These are phyloP conservation scores for Chloropsis hardwickii DNA, from an alignment of 2,113 vertebrate species.

Conservation along the genomic window DNA sequence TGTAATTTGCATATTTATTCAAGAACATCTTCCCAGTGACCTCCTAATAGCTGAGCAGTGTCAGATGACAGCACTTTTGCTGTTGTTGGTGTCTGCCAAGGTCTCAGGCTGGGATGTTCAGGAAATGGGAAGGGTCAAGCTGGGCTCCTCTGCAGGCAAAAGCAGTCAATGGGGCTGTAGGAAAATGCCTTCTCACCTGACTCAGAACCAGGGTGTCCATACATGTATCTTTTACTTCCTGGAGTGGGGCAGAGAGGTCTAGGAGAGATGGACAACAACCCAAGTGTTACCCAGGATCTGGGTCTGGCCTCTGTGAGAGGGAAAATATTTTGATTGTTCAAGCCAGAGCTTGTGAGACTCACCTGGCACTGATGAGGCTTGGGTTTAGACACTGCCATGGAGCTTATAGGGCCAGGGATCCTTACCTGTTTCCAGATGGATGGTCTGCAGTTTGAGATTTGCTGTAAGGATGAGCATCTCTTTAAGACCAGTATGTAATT, in stretches of 20 bases:
- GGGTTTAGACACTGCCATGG: background rate
- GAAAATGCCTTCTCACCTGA: background rate
- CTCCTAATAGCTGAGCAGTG: background rate
- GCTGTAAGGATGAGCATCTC: background rate
- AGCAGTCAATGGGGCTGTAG: background rate
- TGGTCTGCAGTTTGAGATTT: background rate
- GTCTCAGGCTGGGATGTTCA: background rate
- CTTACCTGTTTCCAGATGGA: background rate
- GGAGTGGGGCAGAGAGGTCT: background rate
- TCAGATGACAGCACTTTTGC: background rate
- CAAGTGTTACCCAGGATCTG: background rate
- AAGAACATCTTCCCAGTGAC: background rate
- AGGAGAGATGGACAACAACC: background rate
- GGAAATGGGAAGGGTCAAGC: background rate
- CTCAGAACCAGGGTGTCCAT: background rate
- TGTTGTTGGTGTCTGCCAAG: background rate
- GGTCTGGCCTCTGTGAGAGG: background rate
- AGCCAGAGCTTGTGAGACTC: background rate
- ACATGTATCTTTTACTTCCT: background rate
- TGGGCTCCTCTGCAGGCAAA: background rate
- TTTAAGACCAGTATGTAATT: background rate
- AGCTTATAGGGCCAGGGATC: background rate
- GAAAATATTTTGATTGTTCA: background rate
- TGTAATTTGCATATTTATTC: slow-evolving; percentile 21
- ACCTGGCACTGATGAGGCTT: background rate